Conservation (phyloP, 2,797 vertebrate genomes). For the Enteromius afrohamiltoni region DNA sequence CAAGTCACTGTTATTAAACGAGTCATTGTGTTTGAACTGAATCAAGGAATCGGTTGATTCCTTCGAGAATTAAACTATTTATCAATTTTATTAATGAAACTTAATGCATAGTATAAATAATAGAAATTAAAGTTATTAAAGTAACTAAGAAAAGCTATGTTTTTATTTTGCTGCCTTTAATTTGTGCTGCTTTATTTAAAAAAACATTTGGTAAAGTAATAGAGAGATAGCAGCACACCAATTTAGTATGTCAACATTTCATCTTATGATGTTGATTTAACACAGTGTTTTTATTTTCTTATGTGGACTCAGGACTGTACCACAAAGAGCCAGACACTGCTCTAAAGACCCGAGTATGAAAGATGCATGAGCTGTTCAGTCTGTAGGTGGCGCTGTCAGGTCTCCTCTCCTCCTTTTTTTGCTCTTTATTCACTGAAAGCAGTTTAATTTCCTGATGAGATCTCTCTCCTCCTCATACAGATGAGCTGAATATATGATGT, state of each 20-base stretch:
- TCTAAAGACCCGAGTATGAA: background rate
- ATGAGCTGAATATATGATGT: background rate
- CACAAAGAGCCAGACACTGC: background rate
- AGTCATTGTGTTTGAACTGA: too few relatives aligned
- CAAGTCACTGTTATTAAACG: too few relatives aligned
- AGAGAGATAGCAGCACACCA: background rate
- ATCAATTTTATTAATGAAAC: too few relatives aligned
- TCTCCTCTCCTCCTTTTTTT: background rate
- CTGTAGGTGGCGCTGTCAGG: conserved; percentile 14
- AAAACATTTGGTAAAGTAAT: too few relatives aligned
- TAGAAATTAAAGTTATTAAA: background rate
- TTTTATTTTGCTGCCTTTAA: background rate
- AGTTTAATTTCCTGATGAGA: background rate
- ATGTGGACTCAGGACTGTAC: too few relatives aligned
- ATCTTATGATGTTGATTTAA: background rate
- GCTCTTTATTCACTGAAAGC: background rate
- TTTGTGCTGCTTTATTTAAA: background rate
- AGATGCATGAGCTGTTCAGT: background rate
- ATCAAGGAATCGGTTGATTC: too few relatives aligned
- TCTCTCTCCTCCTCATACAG: background rate
- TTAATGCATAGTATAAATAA: too few relatives aligned
- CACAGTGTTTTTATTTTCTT: background rate
- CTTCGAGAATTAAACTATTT: too few relatives aligned
- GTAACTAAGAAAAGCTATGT: background rate
- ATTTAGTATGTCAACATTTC: background rate